Evolutionary conservation across 2,888 invertebrate species (phyloP), one percentile per base, ranked within the genome.

Genomic region (Ectobius pallidus): DNA sequence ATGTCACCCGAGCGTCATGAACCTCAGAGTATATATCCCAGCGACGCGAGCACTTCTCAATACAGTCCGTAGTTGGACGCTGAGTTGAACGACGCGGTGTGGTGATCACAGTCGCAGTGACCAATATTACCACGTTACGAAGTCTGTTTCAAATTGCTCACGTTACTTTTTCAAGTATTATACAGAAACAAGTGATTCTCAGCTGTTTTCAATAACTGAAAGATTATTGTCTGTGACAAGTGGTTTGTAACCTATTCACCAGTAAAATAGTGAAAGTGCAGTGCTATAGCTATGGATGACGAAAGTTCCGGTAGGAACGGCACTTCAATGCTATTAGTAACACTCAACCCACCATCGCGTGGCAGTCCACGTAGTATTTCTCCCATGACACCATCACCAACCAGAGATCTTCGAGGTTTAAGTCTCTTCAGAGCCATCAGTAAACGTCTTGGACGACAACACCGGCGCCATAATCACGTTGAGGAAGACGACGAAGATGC

Each of bases 351-450:
- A 9, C 6, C 30, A n/a, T 58, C 58, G 6, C 16, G 4, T 4
- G 58, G n/a, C 16, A 58, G 58, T 30, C 58, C 2, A n/a, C 2
- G 58, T 2, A 58, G 58, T 16, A 30, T 58, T 6, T 58, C 58
- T 14, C 58, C 58, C 16, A 30, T 58, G 22, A 39, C 16, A 1
- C 11, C 65, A 0, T 65, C 65, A 1, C 44, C 44, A 18, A 25
- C 44, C 7, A 46, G 34, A 3, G 65, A 71, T 1, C 22, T 71
- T 30, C 11, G 89, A 11, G 90, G 90, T 68, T 84, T 89, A 74
- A 85, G 90, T 63, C 85, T 92, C 77, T 87, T 92, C 79, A 87
- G 90, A 76, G 89, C 89, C 32, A 86, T 92, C 75, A 88, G 89
- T 81, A 85, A 87, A 72, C 87, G 88, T 76, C 85, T 92, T 65